Percentiles rank a stretch among this genome's conserved stretches.
Evolutionary conservation across 2,113 vertebrate species (phyloP).

Genomic region (Larimichthys crocea): DNA sequence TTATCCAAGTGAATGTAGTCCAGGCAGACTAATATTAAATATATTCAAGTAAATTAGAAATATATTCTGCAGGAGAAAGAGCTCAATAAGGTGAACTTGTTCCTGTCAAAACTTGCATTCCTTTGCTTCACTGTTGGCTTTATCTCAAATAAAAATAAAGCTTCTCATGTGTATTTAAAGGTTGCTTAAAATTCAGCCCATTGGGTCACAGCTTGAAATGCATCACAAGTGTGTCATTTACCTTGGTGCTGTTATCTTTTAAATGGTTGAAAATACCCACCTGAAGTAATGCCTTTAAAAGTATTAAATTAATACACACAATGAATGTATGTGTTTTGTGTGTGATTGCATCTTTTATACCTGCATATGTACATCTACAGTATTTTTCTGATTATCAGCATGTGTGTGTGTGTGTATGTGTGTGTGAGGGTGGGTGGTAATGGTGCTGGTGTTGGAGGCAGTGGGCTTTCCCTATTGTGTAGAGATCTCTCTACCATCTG

Average conservation of each 20-base stretch:
- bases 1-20: neutral
- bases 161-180: slow-evolving; percentile 3
- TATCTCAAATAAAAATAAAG: neutral
- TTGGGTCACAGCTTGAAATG: neutral
- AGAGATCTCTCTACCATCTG: slow-evolving; percentile 80
- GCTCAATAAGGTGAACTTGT: neutral
- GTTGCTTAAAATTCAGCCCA: neutral
- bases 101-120: neutral
- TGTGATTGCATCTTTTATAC: neutral
- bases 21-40: neutral
- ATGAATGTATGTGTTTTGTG: neutral
- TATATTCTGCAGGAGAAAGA: neutral
- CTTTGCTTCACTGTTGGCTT: neutral
- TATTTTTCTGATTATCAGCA: neutral
- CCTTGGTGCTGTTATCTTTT: neutral
- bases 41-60: neutral
- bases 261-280: neutral
- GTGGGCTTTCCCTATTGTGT: slow-evolving; percentile 76
- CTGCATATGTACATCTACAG: neutral
- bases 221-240: neutral
- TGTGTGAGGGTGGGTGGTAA: slow-evolving; percentile 35
- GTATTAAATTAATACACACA: neutral
- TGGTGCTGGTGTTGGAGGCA: slow-evolving; percentile 53
- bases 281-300: neutral
- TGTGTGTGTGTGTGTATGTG: neutral